Percentiles rank a stretch among this genome's conserved stretches.
Conservation (phyloP, 2,797 vertebrate genomes). For the Poecilia wingei region DNA sequence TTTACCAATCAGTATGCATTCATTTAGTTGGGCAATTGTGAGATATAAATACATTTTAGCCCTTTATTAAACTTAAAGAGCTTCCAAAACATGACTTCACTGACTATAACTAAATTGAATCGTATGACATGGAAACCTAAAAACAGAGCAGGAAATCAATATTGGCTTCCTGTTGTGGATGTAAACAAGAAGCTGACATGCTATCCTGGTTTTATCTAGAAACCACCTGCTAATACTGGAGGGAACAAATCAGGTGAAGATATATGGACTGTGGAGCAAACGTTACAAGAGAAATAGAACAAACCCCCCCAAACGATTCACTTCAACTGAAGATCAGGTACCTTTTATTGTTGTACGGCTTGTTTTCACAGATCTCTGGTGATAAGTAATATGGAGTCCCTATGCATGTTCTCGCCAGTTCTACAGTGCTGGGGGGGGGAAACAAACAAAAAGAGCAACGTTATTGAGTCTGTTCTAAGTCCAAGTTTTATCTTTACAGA, state of each 20-base stretch:
- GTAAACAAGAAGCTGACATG: slow-evolving; percentile 28
- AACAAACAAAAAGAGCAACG: neutral
- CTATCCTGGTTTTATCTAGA: slow-evolving; percentile 33
- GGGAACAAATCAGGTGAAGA: slow-evolving; percentile 6
- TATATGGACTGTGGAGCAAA: neutral
- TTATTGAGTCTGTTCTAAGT: neutral
- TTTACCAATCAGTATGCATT: slow-evolving; percentile 43
- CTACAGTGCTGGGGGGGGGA: slow-evolving; percentile 87
- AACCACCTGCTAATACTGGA: slow-evolving; percentile 22
- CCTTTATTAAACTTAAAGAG: neutral
- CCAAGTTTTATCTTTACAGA: neutral
- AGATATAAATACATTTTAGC: neutral
- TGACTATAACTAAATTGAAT: slow-evolving; percentile 29
- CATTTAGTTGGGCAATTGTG: slow-evolving; percentile 15
- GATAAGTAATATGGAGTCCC: slow-evolving; percentile 98
- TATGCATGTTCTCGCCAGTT: slow-evolving; percentile 95
- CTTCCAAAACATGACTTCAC: neutral
- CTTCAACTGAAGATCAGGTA: slow-evolving; percentile 45
- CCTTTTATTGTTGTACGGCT: slow-evolving; percentile 99
- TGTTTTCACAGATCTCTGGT: slow-evolving; percentile 98
- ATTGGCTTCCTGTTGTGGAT: slow-evolving; percentile 40
- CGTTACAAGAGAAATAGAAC: slow-evolving; percentile 7
- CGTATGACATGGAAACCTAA: slow-evolving; percentile 43
- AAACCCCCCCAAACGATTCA: neutral
- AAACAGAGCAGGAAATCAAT: slow-evolving; percentile 62